These are phyloP conservation scores for Mastomys natalensis DNA, from an alignment of 2,113 vertebrate species.

Conservation along the genomic window DNA sequence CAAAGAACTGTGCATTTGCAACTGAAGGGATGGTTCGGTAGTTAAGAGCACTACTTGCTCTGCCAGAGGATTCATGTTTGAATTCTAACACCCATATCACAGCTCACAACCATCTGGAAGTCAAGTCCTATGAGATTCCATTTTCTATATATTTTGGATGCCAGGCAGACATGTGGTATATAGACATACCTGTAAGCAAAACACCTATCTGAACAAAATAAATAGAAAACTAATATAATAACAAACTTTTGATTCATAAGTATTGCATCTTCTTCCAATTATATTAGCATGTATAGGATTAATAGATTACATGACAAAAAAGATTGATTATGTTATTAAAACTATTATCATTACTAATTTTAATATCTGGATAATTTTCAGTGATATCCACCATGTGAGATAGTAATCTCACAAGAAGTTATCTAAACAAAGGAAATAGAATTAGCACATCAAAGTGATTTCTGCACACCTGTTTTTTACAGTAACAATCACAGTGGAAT, in stretches of 20 bases:
- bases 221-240: background rate
- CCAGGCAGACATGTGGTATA: background rate
- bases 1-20: too few species aligned
- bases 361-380: background rate
- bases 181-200: background rate
- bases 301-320: constrained; percentile 31
- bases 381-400: background rate
- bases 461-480: too few species aligned
- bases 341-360: background rate
- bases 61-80: background rate
- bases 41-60: background rate
- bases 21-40: background rate
- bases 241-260: background rate
- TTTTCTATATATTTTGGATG: background rate
- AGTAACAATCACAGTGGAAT: background rate
- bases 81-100: background rate
- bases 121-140: background rate
- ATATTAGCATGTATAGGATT: background rate
- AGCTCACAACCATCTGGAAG: background rate
- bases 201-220: background rate
- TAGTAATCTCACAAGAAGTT: accelerated
- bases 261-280: background rate
- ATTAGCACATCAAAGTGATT: background rate
- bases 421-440: background rate
- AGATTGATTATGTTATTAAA: background rate